Base-by-base conservation (phyloP, 2,113 vertebrate genomes). In the Rallus limicola region DNA sequence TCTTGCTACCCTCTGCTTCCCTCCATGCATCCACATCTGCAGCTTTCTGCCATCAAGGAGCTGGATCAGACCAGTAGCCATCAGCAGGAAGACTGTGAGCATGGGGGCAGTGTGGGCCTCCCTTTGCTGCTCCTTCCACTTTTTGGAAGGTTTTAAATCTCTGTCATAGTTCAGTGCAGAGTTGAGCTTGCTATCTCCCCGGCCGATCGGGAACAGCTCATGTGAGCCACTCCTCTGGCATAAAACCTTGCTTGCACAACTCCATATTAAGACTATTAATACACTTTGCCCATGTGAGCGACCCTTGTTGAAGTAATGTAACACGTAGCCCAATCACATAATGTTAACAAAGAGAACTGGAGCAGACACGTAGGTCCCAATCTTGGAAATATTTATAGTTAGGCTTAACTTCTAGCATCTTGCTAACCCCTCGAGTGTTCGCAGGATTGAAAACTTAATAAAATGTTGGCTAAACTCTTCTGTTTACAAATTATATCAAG, bases 341-440 rank as follows among this genome's bases (percentile, higher is more conserved):
- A 88, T 34, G 26, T 85, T 90, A 53, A 69, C 65, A 78, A 16
- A 78, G 62, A 36, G 56, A 62, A 36, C 85, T 55, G 48, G 62
- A 84, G 80, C 69, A 82, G 86, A 72, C 82, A 84, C 4, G 2
- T 68, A 75, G 72, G 33, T 64, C 79, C 68, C 34, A 10, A 4
- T 81, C n/a, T 80, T 88, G 82, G 92, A 69, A 89, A 55, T 82
- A 94, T 91, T 94, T 96, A 94, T 44, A 31, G 77, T 59, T 58
- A 91, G 90, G 44, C 65, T 94, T 87, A 78, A 72, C 68, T 94
- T 79, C 77, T 63, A 86, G 90, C 76, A 75, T 88, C 72, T 55
- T 86, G 55, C 72, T 94, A 92, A 92, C 34, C 65, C 72, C 72
- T 88, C 1, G 14, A 89, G 72, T 72, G 42, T 85, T 91, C 4